These are phyloP conservation scores for Podarcis muralis DNA, from an alignment of 2,113 vertebrate genomes.

Conservation along the genomic window DNA sequence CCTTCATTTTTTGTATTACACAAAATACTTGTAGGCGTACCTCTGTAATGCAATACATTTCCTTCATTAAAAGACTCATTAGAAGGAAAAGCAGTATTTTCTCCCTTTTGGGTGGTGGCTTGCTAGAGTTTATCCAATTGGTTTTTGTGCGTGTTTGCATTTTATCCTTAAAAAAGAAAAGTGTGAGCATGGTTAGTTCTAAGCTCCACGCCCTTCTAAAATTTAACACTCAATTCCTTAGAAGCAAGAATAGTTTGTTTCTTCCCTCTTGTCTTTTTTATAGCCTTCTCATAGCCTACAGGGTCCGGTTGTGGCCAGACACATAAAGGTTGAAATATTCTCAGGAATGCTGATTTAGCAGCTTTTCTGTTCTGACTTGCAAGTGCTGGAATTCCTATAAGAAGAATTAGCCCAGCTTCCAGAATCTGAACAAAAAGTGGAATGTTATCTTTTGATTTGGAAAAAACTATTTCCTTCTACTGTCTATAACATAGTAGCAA, in stretches of 20 bases:
- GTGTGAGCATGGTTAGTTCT: no score
- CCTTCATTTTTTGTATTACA: not conserved
- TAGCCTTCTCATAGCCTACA: constrained; percentile 55
- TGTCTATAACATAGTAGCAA: not conserved
- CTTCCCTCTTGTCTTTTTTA: constrained; percentile 46
- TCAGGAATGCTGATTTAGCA: constrained; percentile 66
- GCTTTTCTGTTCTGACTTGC: constrained; percentile 60
- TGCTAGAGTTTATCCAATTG: constrained; percentile 14
- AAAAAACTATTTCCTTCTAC: not conserved
- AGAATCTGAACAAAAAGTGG: not conserved
- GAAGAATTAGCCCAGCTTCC: constrained; percentile 10
- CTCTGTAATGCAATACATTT: not conserved
- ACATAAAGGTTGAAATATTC: constrained; percentile 57
- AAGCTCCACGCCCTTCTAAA: constrained; percentile 19
- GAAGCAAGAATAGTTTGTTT: constrained; percentile 33
- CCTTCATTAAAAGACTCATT: not conserved
- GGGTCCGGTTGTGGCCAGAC: constrained; percentile 55
- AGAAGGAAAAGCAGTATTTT: fast-evolving
- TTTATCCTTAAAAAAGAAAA: constrained; percentile 11
- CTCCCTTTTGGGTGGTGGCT: constrained; percentile 31
- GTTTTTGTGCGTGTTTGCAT: not conserved
- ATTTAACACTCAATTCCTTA: constrained; percentile 9
- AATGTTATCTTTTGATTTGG: not conserved
- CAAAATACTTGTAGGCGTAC: not conserved
- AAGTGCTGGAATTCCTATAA: constrained; percentile 32